A percentile compares a stretch with the other conserved stretches of the same genome.
phyloP scores from a whole-genome alignment of 1,140 invertebrate species.

The Geopemphigus sp. region DNA sequence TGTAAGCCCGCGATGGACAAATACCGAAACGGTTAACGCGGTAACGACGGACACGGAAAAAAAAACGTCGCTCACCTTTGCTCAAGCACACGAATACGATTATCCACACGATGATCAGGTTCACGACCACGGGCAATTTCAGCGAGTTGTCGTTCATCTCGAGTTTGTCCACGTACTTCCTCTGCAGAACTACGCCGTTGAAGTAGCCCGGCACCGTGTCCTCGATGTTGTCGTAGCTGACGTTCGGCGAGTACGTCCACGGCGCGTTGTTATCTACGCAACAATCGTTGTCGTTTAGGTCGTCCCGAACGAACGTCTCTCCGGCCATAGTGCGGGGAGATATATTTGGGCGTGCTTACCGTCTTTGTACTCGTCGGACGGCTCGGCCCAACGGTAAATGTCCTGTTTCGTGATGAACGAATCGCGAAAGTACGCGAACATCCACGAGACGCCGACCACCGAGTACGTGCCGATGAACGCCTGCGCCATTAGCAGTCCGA shows the following conservation, averaged over 20 bases:
- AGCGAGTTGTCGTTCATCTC: slow-evolving; percentile 66
- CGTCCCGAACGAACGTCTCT: too few species aligned
- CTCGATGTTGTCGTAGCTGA: slow-evolving; percentile 62
- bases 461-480: slow-evolving; percentile 82
- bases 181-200: slow-evolving; percentile 75
- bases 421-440: slow-evolving; percentile 84
- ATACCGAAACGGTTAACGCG: too few species aligned
- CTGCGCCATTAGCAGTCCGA: slow-evolving; percentile 75
- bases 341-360: slow-evolving; percentile 60
- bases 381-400: slow-evolving; percentile 78
- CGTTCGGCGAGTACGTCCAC: slow-evolving; percentile 35
- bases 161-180: slow-evolving; percentile 62
- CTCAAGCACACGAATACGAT: slow-evolving; percentile 84
- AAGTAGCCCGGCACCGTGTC: slow-evolving; percentile 81
- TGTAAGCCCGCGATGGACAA: too few species aligned
- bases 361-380: slow-evolving; percentile 65
- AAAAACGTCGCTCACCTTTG: slow-evolving; percentile 72
- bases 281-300: too few species aligned
- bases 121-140: slow-evolving; percentile 85
- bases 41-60: too few species aligned
- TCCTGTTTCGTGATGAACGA: slow-evolving; percentile 81
- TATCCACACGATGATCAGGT: slow-evolving; percentile 86
- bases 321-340: too few species aligned
- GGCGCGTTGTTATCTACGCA: too few species aligned
- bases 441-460: slow-evolving; percentile 82